A percentile compares a stretch with the other conserved stretches of the same genome.
phyloP scores from a whole-genome alignment of 30 jellyfish, hydroid and myxozoan genomes.

The Aurelia aurita region DNA sequence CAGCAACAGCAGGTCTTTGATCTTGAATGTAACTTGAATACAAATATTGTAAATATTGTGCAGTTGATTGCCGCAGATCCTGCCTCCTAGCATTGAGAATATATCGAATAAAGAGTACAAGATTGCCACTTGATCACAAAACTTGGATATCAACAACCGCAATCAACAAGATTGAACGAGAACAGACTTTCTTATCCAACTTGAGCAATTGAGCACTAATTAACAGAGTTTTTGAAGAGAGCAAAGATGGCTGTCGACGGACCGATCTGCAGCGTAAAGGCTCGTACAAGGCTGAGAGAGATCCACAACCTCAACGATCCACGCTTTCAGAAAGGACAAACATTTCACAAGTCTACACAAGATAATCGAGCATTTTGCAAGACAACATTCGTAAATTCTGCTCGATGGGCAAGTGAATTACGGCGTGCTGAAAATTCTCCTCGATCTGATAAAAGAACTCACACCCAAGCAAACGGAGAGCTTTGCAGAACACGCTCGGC shows the following conservation, averaged over 20 bases:
- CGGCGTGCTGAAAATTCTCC: slow-evolving; percentile 10
- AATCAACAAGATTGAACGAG: too few relatives aligned
- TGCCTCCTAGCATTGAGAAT: too few relatives aligned
- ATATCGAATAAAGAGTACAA: too few relatives aligned
- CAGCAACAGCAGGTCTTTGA: too few relatives aligned
- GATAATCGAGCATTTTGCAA: slow-evolving; percentile 54
- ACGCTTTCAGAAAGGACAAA: neutral
- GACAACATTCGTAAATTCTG: slow-evolving; percentile 41
- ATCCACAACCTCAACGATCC: slow-evolving; percentile 41
- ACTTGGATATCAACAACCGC: too few relatives aligned
- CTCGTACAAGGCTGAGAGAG: slow-evolving; percentile 63
- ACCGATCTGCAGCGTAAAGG: neutral
- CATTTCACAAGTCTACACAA: neutral
- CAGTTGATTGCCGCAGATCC: too few relatives aligned
- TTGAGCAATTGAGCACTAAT: too few relatives aligned
- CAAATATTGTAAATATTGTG: too few relatives aligned
- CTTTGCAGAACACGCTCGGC: slow-evolving; percentile 51
- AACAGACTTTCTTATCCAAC: too few relatives aligned
- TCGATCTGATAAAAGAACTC: neutral
- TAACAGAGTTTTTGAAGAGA: too few relatives aligned
- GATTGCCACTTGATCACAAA: too few relatives aligned
- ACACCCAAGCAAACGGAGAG: neutral
- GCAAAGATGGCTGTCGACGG: neutral
- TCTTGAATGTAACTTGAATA: too few relatives aligned
- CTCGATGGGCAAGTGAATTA: slow-evolving; percentile 61